Base-by-base conservation (phyloP, 2,797 vertebrate species). In the Toxotes lorentzi region DNA sequence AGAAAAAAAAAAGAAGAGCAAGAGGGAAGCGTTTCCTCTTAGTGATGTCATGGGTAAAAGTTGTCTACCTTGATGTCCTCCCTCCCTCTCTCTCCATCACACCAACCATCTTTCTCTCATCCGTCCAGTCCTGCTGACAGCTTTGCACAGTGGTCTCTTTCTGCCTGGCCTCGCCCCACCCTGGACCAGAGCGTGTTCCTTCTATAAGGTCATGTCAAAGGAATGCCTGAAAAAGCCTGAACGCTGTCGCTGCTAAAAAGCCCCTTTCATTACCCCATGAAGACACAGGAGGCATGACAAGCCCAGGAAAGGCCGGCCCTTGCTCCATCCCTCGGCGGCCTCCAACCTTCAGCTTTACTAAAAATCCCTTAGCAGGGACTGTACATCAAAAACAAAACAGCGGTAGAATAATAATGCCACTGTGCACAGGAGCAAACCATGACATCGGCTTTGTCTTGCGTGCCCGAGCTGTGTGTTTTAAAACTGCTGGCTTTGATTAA, bases 131-230 rank as follows among this genome's bases (percentile, higher is more conserved):
- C 75, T 38, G 79, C 83, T 82, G 86, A 92, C 89, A 91, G 86
- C 82, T 78, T 73, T 1, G 45, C 89, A 95, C 92, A 94, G 88
- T 93, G 90, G 83, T 41, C 86, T 88, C 90, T 93, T 94, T 94
- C 87, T 93, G 82, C 69, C 27, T 58, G 83, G 86, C 86, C 87
- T 83, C 65, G 17, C 86, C 81, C 86, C 83, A 74, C 89, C 87
- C 91, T 72, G 73, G 64, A 73, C 76, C 85, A 4, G 70, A 81
- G 71, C 65, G 17, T 77, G 88, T 79, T 91, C 84, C 81, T 92
- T 84, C 84, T 91, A 88, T 92, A 94, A 91, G 91, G 91, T 95
- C 89, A 94, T 84, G 89, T 89, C 87, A 83, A 85, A 94, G 92
- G 92, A 95, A 95, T 94, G 88, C 85, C 81, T 89, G 72, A 85